These are phyloP conservation scores for Machimus rusticus DNA, from an alignment of 2,888 invertebrate genomes.

Conservation along the genomic window DNA sequence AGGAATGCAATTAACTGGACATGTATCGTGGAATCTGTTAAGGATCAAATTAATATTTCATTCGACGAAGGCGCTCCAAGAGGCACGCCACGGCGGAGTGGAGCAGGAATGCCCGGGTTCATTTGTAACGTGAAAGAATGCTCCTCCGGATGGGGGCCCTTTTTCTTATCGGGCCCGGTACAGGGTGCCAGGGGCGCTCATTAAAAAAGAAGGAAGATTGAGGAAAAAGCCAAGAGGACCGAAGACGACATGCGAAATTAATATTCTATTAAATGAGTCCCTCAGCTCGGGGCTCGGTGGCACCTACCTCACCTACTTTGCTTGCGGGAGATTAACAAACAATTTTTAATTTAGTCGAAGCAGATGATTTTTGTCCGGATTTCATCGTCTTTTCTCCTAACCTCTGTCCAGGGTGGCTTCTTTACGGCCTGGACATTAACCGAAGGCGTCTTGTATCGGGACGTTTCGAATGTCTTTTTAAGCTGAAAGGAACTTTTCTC, in stretches of 20 bases:
- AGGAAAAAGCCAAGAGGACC: not conserved
- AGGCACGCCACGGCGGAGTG: not conserved
- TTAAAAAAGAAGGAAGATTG: not conserved
- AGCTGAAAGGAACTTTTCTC: not conserved
- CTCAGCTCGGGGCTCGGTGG: not conserved
- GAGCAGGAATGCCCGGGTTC: not conserved
- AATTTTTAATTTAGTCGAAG: not conserved
- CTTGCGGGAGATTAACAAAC: not conserved
- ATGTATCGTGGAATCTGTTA: slow-evolving; percentile 22
- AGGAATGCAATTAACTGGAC: slow-evolving; percentile 39
- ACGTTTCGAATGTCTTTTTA: not conserved
- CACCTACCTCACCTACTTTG: not conserved
- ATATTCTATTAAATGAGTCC: not conserved
- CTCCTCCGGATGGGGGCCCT: not conserved
- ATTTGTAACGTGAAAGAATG: slow-evolving; percentile 29
- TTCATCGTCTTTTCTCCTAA: not conserved
- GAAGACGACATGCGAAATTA: not conserved
- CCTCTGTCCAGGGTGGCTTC: not conserved
- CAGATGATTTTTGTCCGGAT: not conserved
- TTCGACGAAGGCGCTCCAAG: not conserved
- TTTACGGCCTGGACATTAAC: not conserved
- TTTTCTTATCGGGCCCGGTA: not conserved
- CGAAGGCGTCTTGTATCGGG: not conserved
- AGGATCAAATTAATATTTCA: slow-evolving; percentile 38
- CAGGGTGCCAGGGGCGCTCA: not conserved